Conservation (phyloP, 2,113 vertebrate genomes). For the Lophotis ruficrista region DNA sequence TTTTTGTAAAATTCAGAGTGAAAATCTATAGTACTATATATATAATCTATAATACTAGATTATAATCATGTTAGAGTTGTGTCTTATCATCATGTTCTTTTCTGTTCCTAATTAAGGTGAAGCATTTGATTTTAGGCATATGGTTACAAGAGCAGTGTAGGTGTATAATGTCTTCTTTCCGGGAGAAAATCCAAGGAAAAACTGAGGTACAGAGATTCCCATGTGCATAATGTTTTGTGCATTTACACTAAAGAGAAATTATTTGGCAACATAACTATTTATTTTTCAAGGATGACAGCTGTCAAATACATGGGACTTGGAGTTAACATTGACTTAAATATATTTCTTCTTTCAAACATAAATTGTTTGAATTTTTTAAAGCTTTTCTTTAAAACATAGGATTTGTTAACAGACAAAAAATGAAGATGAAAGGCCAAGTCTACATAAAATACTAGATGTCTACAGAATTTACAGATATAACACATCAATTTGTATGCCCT, state of each 20-base stretch:
- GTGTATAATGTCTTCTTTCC: not conserved
- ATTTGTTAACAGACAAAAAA: not conserved
- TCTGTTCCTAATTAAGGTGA: not conserved
- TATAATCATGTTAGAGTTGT: not conserved
- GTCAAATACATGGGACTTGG: not conserved
- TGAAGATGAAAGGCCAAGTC: not conserved
- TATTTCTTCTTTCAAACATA: not conserved
- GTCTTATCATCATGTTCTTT: not conserved
- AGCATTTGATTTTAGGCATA: not conserved
- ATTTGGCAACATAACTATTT: not conserved
- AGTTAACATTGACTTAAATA: not conserved
- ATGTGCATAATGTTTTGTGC: not conserved
- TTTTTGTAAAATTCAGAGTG: not conserved
- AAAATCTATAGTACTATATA: not conserved
- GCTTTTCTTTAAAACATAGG: not conserved
- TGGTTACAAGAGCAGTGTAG: not conserved
- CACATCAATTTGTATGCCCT: not conserved
- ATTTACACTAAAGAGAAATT: not conserved
- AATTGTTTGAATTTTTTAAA: not conserved
- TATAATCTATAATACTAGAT: not conserved
- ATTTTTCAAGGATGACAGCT: not conserved
- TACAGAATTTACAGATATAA: not conserved
- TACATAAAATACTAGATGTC: not conserved
- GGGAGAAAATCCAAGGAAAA: not conserved
- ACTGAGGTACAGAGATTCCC: not conserved